These are phyloP conservation scores for Syrmaticus mikado DNA, from an alignment of 2,113 vertebrate genomes.

Conservation along the genomic window DNA sequence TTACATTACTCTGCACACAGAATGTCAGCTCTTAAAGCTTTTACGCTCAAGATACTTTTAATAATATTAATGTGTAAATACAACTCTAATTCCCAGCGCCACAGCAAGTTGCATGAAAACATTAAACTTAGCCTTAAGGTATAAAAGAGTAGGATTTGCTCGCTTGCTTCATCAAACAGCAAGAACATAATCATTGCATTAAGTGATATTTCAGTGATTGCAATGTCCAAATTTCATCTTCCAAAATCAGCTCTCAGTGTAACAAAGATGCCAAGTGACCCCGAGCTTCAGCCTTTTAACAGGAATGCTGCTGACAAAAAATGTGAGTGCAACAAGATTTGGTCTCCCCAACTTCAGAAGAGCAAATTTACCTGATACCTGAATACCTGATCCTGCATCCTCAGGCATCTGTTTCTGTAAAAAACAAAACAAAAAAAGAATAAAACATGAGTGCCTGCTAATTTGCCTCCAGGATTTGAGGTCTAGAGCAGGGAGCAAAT, in stretches of 20 bases:
- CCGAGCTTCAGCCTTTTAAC: background rate
- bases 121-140: slow-evolving; percentile 17
- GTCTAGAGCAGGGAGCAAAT: slow-evolving; percentile 17
- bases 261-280: background rate
- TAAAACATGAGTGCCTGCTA: slow-evolving; percentile 4
- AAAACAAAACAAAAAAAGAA: background rate
- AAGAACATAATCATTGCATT: background rate
- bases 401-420: background rate
- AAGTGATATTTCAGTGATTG: background rate
- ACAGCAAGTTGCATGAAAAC: background rate
- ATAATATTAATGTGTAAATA: slow-evolving; percentile 16
- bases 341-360: accelerated
- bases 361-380: slow-evolving; percentile 12
- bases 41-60: slow-evolving; percentile 8
- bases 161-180: background rate
- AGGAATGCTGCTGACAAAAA: background rate
- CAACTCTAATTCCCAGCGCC: slow-evolving; percentile 18
- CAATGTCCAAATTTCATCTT: background rate
- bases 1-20: background rate
- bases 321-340: accelerated
- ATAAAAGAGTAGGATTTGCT: background rate
- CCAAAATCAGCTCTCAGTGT: background rate
- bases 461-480: slow-evolving; percentile 32
- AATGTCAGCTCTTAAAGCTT: background rate
- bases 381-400: background rate